phyloP scores from a whole-genome alignment of 1,140 invertebrate species.

The Meloidogyne chitwoodi region DNA sequence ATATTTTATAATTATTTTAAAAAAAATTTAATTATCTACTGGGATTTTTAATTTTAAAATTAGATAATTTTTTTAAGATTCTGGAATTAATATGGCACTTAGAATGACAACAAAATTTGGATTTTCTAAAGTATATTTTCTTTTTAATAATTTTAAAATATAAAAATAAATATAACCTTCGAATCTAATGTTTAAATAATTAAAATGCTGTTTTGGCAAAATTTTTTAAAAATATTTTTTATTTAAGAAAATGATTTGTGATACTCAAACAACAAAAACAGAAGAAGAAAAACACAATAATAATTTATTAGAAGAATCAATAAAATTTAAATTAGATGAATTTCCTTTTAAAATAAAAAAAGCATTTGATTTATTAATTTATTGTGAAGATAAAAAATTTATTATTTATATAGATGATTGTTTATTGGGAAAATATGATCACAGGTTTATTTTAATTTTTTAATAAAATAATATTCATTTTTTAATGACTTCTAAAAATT shows the following conservation, averaged over 20 bases:
- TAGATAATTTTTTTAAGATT: neutral
- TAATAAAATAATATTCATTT: no score
- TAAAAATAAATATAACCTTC: neutral
- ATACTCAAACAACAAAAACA: conserved; percentile 28
- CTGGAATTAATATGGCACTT: conserved; percentile 1
- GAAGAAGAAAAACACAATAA: conserved; percentile 28
- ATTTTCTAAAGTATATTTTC: conserved; percentile 14
- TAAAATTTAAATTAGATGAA: conserved; percentile 7
- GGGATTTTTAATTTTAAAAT: no score
- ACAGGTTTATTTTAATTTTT: conserved; percentile 4
- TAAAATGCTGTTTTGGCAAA: neutral
- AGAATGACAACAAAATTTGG: conserved; percentile 4
- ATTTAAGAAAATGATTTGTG: conserved; percentile 52
- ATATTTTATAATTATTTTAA: conserved; percentile 21
- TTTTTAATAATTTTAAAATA: no score
- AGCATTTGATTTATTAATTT: conserved; percentile 54
- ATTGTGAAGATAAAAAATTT: conserved; percentile 50
- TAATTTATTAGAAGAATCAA: neutral
- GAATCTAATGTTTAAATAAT: neutral
- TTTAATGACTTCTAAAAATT: no score
- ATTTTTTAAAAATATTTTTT: neutral
- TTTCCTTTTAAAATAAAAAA: conserved; percentile 48
- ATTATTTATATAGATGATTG: conserved; percentile 57
- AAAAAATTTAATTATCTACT: neutral
- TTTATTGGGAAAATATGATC: conserved; percentile 49